Base-by-base conservation (phyloP, 2,113 vertebrate species). In the Siniperca knerii region DNA sequence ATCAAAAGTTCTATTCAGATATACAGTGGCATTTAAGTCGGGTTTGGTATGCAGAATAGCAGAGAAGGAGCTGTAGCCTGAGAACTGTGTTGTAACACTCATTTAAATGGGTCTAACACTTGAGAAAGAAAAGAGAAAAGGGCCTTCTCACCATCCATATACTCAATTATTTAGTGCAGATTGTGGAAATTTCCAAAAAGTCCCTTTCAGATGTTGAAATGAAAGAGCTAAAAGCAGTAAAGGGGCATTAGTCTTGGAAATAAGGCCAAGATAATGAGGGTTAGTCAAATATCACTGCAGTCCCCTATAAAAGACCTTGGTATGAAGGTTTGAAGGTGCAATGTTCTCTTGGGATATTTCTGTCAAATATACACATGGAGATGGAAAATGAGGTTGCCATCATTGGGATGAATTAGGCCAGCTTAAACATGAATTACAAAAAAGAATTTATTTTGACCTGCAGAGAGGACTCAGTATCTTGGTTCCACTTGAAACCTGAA, bases 211-310 rank as follows among this genome's bases (percentile, higher is more conserved):
- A 61, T 58, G 54, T 46, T n/a, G 55, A 35, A 81, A 42, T 40
- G 25, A 81, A 62, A 79, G 55, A 82, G 40, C 79, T 86, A 78
- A 85, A 86, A 42, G 77, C 71, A 78, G 58, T 8, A 40, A 66
- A 76, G 40, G 69, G 76, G 48, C 46, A 65, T 83, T 69, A 67
- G 61, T 88, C 71, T 44, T 33, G 33, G 79, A 77, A 85, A 90
- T 74, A 89, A 87, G 80, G 82, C 60, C 79, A 74, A 48, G 76
- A 66, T 87, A 87, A 85, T 88, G 79, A 88, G 76, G 73, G 75
- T 58, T 76, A 65, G 75, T 91, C 42, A 83, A 67, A 83, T 75
- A 65, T 70, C 60, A 77, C 55, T 40, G 60, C 62, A 67, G 66
- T 72, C 60, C 62, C 37, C 40, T 37, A 64, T 81, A 72, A 74